Base-by-base conservation (phyloP, 1,140 invertebrate species). In the Nasonia longicornis region DNA sequence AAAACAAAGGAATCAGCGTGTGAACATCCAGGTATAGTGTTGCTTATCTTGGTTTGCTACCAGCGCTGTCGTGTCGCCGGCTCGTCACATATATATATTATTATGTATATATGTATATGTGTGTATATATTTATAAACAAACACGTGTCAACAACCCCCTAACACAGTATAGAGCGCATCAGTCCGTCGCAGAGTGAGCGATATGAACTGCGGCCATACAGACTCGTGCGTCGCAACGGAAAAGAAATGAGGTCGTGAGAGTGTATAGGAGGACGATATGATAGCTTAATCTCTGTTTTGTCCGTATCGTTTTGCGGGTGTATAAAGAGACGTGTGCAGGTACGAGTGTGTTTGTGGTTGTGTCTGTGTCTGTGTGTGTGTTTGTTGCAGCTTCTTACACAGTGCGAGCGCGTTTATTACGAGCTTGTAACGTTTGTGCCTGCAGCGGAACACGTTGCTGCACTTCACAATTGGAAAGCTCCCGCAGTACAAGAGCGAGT, bases 381-480 rank as follows among this genome's bases (percentile, higher is more conserved):
- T 4, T 0, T 12, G 48, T 64, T 20, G 20, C 52, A 58, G 16
- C 16, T 58, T 58, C 52, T 58, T 58, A 58, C 16, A 42, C 16
- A 42, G 52, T 58, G 52, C 52, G 20, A 58, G 72, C 42, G 72
- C 72, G n/a, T 73, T 58, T 48, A 48, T 38, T 58, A n/a, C 45
- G 72, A 73, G 20, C 12, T 45, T 52, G 10, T 52, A 58, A 7
- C 72, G 45, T 73, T 45, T 35, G 69, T 35, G 42, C 31, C 10
- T 22, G 71, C 20, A 63, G 73, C 75, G 22, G 64, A 58, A 52
- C 20, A 71, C 52, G 52, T 78, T 31, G 67, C 52, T 8, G 22
- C 38, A 31, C 42, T 22, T 73, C 11, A 67, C 72, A 76, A 64
- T 72, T 71, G 77, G 70, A 79, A 79, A 79, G 52, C 77, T 79